A percentile compares a stretch with the other conserved stretches of the same genome.
Evolutionary conservation across 2,888 invertebrate species (phyloP).

Genomic region (Trichopoda pennipes): DNA sequence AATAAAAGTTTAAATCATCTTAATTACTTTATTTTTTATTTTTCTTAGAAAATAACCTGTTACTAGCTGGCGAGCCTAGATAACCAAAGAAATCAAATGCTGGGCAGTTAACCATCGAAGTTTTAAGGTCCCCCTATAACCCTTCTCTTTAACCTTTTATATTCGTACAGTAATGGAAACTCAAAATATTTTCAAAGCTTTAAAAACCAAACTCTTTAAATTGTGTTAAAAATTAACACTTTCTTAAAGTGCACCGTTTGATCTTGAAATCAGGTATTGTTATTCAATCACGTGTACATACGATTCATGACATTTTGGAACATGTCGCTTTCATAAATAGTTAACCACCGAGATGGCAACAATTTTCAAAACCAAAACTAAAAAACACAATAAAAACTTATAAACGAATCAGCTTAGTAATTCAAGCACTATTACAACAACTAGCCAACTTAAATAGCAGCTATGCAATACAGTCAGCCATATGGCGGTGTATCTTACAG

Average conservation of each 20-base stretch:
- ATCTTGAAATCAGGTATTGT: slow-evolving; percentile 65
- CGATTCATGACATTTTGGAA: slow-evolving; percentile 68
- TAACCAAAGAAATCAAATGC: too few species aligned
- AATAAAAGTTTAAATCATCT: too few species aligned
- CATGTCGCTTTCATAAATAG: slow-evolving; percentile 69
- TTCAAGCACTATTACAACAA: slow-evolving; percentile 22
- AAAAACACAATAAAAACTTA: slow-evolving; percentile 15
- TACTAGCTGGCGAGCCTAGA: too few species aligned
- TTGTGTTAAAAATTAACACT: background rate
- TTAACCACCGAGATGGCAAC: slow-evolving; percentile 59
- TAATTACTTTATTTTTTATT: too few species aligned
- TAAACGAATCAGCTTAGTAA: slow-evolving; percentile 38
- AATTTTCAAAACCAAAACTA: slow-evolving; percentile 17
- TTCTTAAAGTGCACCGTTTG: slow-evolving; percentile 34
- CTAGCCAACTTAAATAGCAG: slow-evolving; percentile 24
- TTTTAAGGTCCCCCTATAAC: too few species aligned
- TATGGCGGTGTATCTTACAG: slow-evolving; percentile 62
- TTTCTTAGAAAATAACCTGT: too few species aligned
- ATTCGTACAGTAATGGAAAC: too few species aligned
- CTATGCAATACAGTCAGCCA: slow-evolving; percentile 26
- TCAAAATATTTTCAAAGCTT: too few species aligned
- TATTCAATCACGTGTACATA: slow-evolving; percentile 69
- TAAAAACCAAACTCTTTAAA: background rate
- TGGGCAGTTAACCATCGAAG: too few species aligned
- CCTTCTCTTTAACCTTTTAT: too few species aligned